These are phyloP conservation scores for Choristoneura fumiferana DNA, from an alignment of 1,140 invertebrate genomes.

Conservation along the genomic window DNA sequence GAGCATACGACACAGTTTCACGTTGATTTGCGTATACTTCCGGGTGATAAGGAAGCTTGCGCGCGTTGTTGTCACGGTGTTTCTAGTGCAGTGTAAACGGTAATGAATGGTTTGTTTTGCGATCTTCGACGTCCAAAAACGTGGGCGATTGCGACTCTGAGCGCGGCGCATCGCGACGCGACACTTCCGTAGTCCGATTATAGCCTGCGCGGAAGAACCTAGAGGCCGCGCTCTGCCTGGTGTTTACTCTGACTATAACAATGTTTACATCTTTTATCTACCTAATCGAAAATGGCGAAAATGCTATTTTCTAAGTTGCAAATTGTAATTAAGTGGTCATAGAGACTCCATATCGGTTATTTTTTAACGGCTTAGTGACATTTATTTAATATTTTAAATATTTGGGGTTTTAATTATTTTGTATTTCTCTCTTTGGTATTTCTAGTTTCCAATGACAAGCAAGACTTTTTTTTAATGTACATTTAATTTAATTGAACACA, in stretches of 20 bases:
- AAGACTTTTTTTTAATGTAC: too few species aligned
- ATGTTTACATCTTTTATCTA: constrained; percentile 35
- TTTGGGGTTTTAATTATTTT: too few species aligned
- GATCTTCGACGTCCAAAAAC: constrained; percentile 25
- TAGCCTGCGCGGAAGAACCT: constrained; percentile 62
- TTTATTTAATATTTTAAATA: too few species aligned
- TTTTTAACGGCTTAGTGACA: too few species aligned
- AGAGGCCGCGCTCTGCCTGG: constrained; percentile 38
- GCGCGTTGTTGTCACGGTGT: constrained; percentile 35
- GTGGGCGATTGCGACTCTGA: constrained; percentile 18
- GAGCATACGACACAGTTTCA: constrained; percentile 19
- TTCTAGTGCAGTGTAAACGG: constrained; percentile 20
- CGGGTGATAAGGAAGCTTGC: constrained; percentile 50
- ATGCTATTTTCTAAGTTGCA: too few species aligned
- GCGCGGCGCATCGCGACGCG: constrained; percentile 31
- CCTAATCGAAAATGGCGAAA: constrained; percentile 12
- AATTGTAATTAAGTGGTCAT: too few species aligned
- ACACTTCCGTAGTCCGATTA: constrained; percentile 63
- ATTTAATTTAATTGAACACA: too few species aligned
- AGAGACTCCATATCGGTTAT: too few species aligned
- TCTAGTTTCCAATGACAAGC: too few species aligned
- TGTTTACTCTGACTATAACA: not conserved
- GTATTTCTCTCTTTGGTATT: too few species aligned
- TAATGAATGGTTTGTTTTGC: constrained; percentile 26
- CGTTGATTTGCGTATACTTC: constrained; percentile 38